Evolutionary conservation across 2,888 invertebrate genomes (phyloP).

Genomic region (Odontocolon sp.): DNA sequence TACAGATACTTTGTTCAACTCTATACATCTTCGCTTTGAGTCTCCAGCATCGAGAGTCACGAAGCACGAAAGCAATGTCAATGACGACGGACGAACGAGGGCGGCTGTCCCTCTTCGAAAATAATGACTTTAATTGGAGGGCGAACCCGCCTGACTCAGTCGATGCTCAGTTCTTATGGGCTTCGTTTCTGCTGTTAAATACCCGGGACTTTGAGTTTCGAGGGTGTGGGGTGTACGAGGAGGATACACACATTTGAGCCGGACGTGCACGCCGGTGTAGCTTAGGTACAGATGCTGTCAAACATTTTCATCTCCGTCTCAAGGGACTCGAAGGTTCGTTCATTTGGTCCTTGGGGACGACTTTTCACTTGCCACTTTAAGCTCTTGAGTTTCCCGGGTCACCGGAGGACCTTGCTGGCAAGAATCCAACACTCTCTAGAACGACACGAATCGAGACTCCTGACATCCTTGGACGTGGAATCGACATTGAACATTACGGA

Average conservation of each 20-base stretch:
- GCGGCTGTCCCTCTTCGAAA: constrained; percentile 21
- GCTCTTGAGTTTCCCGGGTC: constrained; percentile 29
- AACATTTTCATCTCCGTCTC: constrained; percentile 36
- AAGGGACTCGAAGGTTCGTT: constrained; percentile 1
- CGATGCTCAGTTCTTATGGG: no score
- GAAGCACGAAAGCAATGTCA: constrained; percentile 18
- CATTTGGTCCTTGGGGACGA: not conserved
- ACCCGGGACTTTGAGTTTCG: not conserved
- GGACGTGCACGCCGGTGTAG: not conserved
- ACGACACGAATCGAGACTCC: constrained; percentile 18
- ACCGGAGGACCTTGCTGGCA: not conserved
- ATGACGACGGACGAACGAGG: constrained; percentile 37
- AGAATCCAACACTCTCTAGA: not conserved
- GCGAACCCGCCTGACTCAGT: no score
- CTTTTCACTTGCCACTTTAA: constrained; percentile 42
- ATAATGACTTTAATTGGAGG: constrained; percentile 43
- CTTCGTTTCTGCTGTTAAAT: constrained; percentile 7
- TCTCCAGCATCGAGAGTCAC: not conserved
- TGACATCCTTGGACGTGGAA: not conserved
- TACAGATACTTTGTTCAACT: constrained; percentile 3
- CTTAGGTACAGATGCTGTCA: constrained; percentile 1
- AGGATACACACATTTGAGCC: not conserved
- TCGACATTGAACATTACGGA: not conserved
- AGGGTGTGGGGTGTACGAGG: not conserved
- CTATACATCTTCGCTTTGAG: not conserved